These are phyloP conservation scores for Mylabris sibirica DNA, from an alignment of 2,888 invertebrate species.

Conservation along the genomic window DNA sequence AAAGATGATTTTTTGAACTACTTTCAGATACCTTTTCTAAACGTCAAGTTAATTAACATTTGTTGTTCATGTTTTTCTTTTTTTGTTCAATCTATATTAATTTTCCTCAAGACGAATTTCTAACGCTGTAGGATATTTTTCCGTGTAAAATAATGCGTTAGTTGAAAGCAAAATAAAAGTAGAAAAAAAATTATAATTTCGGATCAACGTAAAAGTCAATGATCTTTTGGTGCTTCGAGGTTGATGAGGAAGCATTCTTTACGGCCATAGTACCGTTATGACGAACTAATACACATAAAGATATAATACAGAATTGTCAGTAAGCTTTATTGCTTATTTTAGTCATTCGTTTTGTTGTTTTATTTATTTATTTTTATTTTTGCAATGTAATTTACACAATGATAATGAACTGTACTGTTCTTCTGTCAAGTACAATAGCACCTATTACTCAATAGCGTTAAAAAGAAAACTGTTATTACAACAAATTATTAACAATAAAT, in stretches of 20 bases:
- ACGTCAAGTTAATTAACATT: background rate
- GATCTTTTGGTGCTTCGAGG: slow-evolving; percentile 30
- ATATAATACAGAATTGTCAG: slow-evolving; percentile 26
- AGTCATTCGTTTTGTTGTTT: slow-evolving; percentile 19
- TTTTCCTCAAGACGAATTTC: too few relatives aligned
- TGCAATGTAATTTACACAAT: background rate
- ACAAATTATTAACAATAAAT: background rate
- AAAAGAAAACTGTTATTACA: background rate
- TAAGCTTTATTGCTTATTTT: slow-evolving; percentile 27
- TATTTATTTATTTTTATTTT: background rate
- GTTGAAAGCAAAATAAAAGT: background rate
- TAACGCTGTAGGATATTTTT: too few relatives aligned
- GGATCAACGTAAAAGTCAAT: slow-evolving; percentile 40
- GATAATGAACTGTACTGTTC: slow-evolving; percentile 5
- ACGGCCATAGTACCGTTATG: slow-evolving; percentile 47
- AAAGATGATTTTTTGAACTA: background rate
- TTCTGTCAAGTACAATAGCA: background rate
- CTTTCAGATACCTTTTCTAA: background rate
- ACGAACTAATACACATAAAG: slow-evolving; percentile 36
- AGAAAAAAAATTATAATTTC: slow-evolving; percentile 38
- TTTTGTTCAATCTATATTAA: background rate
- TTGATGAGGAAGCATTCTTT: slow-evolving; percentile 43
- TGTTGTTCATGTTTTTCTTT: too few relatives aligned
- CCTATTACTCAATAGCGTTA: background rate
- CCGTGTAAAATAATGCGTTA: background rate